phyloP scores from a whole-genome alignment of 1,140 invertebrate genomes.

The Listronotus oregonensis region DNA sequence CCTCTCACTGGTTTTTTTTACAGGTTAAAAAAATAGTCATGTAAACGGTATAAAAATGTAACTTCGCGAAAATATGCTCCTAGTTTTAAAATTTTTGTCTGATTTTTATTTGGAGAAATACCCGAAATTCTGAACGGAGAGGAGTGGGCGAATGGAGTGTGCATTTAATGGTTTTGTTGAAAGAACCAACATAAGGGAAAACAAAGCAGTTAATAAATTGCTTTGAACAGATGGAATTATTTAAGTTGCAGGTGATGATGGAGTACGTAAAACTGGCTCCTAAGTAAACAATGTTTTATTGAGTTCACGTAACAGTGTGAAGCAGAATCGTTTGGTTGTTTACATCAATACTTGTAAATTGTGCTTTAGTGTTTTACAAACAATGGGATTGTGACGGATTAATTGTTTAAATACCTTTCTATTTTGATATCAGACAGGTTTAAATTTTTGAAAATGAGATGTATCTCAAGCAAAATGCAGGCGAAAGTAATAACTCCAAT shows the following conservation, averaged over 20 bases:
- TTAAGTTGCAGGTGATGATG: conserved; percentile 44
- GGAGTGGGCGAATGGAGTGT: conserved; percentile 5
- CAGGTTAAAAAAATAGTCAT: no score
- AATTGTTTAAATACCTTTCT: conserved; percentile 27
- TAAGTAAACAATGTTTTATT: conserved; percentile 47
- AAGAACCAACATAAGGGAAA: conserved; percentile 39
- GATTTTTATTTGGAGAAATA: conserved; percentile 5
- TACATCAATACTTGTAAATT: conserved; percentile 23
- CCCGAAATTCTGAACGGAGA: not conserved
- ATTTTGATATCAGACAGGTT: conserved; percentile 6
- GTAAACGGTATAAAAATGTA: no score
- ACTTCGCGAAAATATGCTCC: no score
- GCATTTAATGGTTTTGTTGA: conserved; percentile 42
- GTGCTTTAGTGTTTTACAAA: conserved; percentile 29
- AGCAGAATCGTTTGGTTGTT: conserved; percentile 5
- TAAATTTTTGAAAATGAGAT: no score
- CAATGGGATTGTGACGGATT: conserved; percentile 23
- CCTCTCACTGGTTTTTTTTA: no score
- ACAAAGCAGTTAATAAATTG: conserved; percentile 47
- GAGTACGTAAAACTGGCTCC: conserved; percentile 44
- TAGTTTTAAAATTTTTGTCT: no score
- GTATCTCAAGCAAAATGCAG: no score
- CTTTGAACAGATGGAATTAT: conserved; percentile 46
- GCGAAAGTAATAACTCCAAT: no score
- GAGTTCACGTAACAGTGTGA: conserved; percentile 25